Base-by-base conservation (phyloP, 1,140 invertebrate species). In the Drosophila ogumai region DNA sequence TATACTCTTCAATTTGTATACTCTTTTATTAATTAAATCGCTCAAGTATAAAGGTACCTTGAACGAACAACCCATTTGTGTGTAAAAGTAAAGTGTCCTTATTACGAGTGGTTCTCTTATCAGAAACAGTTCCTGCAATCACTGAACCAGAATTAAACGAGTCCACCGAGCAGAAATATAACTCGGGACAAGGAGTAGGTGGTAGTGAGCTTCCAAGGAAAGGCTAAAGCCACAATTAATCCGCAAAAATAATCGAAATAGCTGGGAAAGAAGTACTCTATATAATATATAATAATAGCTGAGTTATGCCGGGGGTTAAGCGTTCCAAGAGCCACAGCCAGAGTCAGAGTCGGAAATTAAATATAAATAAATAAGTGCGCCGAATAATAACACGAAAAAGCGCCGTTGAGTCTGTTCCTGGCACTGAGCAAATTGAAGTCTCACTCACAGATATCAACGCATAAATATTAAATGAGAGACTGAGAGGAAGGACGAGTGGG, bases 381-480 rank as follows among this genome's bases (percentile, higher is more conserved):
- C 50, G 50, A 54, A 54, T 54, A 54, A 54, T 36, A 54, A 38
- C 15, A 49, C 25, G 55, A 34, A 44, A 57, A 58, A 44, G 31
- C 52, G 58, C 17, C 40, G 22, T n/a, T 6, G 49, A 46, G 40
- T 58, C 60, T 76, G 72, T 63, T 15, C 17, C 15, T 52, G 60
- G 69, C 79, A 61, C 55, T 72, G 78, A 60, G 63, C 71, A 88
- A 88, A 88, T 87, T 88, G 72, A 87, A 88, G 68, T 77, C 84
- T 87, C 67, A 80, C 71, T 82, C 76, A 66, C 80, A 88, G 84
- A 88, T 87, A 88, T 87, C 84, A 87, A 88, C 84, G 76, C 80
- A 88, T 88, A 87, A 87, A 87, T 87, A 87, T 69, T 82, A 82
- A 77, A 87, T 88, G 80, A 77, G 36, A 40, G 41, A 47, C 56